Percentiles rank a stretch among this genome's conserved stretches.
These are phyloP conservation scores for Drosophila prolongata DNA, from an alignment of 2,888 invertebrate species.

Conservation along the genomic window DNA sequence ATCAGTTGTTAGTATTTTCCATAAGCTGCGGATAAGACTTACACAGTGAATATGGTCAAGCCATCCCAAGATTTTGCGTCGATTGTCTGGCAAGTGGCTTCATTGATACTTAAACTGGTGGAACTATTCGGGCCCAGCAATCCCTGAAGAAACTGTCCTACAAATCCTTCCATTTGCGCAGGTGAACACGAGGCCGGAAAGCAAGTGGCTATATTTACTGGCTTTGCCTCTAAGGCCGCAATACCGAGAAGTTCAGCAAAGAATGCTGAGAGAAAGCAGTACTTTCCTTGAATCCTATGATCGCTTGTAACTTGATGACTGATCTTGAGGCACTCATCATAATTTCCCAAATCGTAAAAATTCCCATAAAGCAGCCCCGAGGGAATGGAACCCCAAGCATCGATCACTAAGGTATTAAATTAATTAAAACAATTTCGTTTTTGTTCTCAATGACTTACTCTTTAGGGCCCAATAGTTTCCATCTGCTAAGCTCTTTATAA, in stretches of 20 bases:
- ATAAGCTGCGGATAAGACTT: too few species aligned
- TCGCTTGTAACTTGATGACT: constrained; percentile 19
- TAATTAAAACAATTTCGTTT: background rate
- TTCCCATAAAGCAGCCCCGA: constrained; percentile 81
- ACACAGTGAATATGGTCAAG: constrained; percentile 69
- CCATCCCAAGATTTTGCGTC: constrained; percentile 3
- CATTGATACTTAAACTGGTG: constrained; percentile 13
- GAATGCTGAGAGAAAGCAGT: constrained; percentile 34
- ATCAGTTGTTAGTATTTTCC: background rate
- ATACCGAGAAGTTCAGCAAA: background rate
- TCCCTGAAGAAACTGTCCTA: background rate
- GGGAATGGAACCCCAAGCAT: constrained; percentile 83
- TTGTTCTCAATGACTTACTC: constrained; percentile 27
- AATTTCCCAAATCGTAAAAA: constrained; percentile 80
- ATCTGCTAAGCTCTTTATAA: constrained; percentile 18
- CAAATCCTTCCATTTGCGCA: background rate
- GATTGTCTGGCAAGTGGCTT: constrained; percentile 31
- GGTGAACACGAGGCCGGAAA: constrained; percentile 9
- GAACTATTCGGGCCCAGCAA: background rate
- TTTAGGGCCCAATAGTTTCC: constrained; percentile 38
- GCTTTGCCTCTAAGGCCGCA: constrained; percentile 1
- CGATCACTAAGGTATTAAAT: constrained; percentile 77
- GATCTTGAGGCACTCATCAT: constrained; percentile 82
- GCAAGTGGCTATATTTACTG: constrained; percentile 5
- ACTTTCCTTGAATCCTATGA: constrained; percentile 48